Conservation (phyloP, 1,140 invertebrate species). For the Trialeurodes vaporariorum region DNA sequence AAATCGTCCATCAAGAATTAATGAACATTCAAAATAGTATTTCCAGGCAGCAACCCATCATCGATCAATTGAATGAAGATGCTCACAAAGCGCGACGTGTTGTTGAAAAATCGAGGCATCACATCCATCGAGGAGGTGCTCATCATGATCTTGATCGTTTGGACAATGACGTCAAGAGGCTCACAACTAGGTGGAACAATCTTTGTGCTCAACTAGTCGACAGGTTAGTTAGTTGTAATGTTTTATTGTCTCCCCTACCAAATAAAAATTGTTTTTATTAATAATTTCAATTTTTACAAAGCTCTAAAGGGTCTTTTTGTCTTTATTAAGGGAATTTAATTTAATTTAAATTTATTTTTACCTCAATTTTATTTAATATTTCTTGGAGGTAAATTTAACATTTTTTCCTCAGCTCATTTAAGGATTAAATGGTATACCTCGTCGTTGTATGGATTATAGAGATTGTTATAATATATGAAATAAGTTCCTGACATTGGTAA, state of each 20-base stretch:
- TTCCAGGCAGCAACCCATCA: conserved; percentile 66
- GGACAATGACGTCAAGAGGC: conserved; percentile 81
- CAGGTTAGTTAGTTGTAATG: conserved; percentile 41
- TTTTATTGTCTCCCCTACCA: not conserved
- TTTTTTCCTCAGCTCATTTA: no score
- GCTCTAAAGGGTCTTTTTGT: no score
- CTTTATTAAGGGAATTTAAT: no score
- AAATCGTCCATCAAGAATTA: conserved; percentile 58
- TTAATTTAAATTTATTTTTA: no score
- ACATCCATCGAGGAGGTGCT: conserved; percentile 45
- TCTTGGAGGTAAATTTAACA: no score
- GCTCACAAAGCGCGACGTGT: conserved; percentile 71
- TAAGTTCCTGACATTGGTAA: no score
- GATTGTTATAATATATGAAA: no score
- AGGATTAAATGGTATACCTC: no score
- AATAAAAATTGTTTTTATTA: no score
- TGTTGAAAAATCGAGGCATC: conserved; percentile 68
- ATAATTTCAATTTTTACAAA: no score
- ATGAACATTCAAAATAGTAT: conserved; percentile 68
- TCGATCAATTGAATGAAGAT: conserved; percentile 85
- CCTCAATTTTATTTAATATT: no score
- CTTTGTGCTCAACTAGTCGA: conserved; percentile 83
- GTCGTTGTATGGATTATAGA: no score
- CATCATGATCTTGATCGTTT: conserved; percentile 79
- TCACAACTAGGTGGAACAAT: conserved; percentile 82